Conservation (phyloP, 2,888 invertebrate species). For the Callyntrura sp. region DNA sequence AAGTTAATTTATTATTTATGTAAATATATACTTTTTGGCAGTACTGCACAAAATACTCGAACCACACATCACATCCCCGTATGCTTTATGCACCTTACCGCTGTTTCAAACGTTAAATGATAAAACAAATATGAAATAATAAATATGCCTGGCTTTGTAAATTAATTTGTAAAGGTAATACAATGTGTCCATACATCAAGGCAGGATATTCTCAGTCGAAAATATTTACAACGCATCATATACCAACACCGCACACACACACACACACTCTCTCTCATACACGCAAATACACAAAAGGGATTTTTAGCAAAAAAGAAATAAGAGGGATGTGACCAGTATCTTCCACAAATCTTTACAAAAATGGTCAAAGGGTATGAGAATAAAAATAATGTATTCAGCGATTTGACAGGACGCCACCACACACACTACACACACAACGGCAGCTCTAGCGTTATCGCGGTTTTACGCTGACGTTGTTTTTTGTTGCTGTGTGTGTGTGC, state of each 20-base stretch:
- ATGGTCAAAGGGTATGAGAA: constrained; percentile 74
- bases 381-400: constrained; percentile 75
- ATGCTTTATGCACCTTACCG: background rate
- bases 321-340: constrained; percentile 40
- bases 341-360: constrained; percentile 67
- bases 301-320: constrained; percentile 31
- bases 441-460: constrained; percentile 38
- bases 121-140: constrained; percentile 32
- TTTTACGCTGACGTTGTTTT: background rate
- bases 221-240: constrained; percentile 17
- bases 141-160: background rate
- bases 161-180: background rate
- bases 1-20: too few relatives aligned
- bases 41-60: background rate
- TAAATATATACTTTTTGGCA: too few relatives aligned
- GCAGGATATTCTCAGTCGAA: background rate
- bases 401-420: constrained; percentile 72
- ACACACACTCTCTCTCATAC: background rate
- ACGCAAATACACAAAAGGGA: constrained; percentile 11
- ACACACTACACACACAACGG: constrained; percentile 58
- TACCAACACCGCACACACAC: constrained; percentile 24
- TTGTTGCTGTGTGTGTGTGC: background rate
- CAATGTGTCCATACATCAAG: background rate
- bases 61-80: too few relatives aligned
- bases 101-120: background rate